These are phyloP conservation scores for Acrossocheilus fasciatus DNA, from an alignment of 2,797 vertebrate genomes.

Conservation along the genomic window DNA sequence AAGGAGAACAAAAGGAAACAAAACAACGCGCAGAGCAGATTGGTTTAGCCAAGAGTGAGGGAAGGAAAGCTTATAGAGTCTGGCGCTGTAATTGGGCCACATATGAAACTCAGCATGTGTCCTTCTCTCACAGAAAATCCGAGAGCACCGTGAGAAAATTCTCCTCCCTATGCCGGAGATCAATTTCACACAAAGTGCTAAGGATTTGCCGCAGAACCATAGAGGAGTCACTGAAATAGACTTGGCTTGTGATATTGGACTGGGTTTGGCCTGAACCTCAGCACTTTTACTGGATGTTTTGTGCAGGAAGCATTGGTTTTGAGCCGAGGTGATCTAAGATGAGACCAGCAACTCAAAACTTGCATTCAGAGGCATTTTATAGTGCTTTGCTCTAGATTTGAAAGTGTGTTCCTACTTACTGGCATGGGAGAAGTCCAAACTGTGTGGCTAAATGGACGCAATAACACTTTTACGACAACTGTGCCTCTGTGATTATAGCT, in stretches of 20 bases:
- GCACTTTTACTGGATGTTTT: constrained; percentile 60
- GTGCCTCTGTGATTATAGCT: neutral
- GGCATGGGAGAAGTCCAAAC: constrained; percentile 9
- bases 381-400: constrained; percentile 67
- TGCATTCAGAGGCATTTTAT: constrained; percentile 69
- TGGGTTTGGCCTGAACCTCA: constrained; percentile 69
- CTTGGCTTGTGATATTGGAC: constrained; percentile 80
- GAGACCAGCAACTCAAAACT: constrained; percentile 66
- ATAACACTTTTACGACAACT: constrained; percentile 12
- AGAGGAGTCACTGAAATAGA: constrained; percentile 74
- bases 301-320: constrained; percentile 63
- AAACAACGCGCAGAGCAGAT: constrained; percentile 73
- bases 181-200: constrained; percentile 79
- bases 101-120: constrained; percentile 68
- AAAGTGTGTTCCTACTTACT: constrained; percentile 57
- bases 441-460: neutral
- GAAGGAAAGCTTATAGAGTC: constrained; percentile 73
- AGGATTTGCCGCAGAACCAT: constrained; percentile 75
- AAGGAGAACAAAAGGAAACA: constrained; percentile 76
- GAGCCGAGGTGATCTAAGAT: constrained; percentile 65
- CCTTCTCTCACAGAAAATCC: constrained; percentile 70
- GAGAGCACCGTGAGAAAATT: constrained; percentile 76
- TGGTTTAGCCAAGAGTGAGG: constrained; percentile 74
- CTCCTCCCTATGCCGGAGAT: constrained; percentile 76
- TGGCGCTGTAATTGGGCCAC: constrained; percentile 43